These are phyloP conservation scores for Orius laevigatus DNA, from an alignment of 1,140 invertebrate species.

Conservation along the genomic window DNA sequence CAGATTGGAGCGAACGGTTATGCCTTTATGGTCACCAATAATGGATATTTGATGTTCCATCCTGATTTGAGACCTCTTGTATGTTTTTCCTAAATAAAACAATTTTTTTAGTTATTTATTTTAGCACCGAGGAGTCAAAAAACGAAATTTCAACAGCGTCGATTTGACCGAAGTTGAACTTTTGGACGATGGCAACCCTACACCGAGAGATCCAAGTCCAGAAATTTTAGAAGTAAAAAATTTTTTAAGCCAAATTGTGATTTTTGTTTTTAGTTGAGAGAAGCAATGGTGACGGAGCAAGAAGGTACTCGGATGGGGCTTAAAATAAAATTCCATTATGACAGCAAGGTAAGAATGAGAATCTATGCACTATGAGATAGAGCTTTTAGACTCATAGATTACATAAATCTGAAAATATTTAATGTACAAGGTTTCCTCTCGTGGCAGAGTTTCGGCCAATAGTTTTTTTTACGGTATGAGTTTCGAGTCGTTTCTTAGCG, in stretches of 20 bases:
- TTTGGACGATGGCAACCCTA: conserved; percentile 41
- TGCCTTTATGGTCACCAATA: conserved; percentile 88
- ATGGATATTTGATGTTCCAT: conserved; percentile 79
- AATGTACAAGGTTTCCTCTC: too few species aligned
- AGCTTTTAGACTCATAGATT: too few species aligned
- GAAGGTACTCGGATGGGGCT: conserved; percentile 45
- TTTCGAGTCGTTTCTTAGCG: too few species aligned
- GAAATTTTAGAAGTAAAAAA: conserved; percentile 22
- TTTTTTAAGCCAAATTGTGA: not conserved
- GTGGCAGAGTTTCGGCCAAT: too few species aligned
- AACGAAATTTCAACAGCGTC: conserved; percentile 89
- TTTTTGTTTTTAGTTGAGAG: conserved; percentile 36
- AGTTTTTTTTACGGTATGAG: too few species aligned
- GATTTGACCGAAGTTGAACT: conserved; percentile 92
- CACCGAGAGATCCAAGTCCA: conserved; percentile 20
- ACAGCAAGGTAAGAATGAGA: conserved; percentile 45
- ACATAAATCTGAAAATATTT: too few species aligned
- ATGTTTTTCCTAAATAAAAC: conserved; percentile 24
- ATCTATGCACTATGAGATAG: not conserved
- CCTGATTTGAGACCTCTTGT: conserved; percentile 59
- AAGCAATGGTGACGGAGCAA: conserved; percentile 53
- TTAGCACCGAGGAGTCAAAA: conserved; percentile 52
- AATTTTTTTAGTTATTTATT: conserved; percentile 17
- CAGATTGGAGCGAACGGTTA: conserved; percentile 90
- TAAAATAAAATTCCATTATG: conserved; percentile 61